These are phyloP conservation scores for Arvicola amphibius DNA, from an alignment of 2,797 vertebrate species.

Conservation along the genomic window DNA sequence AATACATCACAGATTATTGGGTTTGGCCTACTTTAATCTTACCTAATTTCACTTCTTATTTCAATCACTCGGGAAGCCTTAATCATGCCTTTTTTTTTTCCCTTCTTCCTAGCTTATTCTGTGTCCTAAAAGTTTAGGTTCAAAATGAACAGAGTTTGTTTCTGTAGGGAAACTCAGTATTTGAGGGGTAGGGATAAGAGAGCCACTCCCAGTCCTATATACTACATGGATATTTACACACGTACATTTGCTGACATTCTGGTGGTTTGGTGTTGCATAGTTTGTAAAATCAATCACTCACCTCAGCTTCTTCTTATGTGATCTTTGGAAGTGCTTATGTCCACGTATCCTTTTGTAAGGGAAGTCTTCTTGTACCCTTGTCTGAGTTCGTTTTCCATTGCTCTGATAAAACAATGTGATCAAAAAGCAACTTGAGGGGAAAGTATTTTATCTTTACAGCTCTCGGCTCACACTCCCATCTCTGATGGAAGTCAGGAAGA, in stretches of 20 bases:
- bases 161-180: background rate
- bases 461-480: background rate
- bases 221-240: too few species aligned
- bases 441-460: background rate
- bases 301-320: background rate
- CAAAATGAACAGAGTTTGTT: slow-evolving; percentile 8
- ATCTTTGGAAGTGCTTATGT: background rate
- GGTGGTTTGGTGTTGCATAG: background rate
- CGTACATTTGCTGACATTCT: background rate
- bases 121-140: background rate
- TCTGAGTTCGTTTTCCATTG: background rate
- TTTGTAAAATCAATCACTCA: background rate
- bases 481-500: background rate
- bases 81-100: background rate
- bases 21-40: slow-evolving; percentile 27
- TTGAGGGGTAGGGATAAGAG: background rate
- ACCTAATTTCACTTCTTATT: slow-evolving; percentile 15
- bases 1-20: background rate
- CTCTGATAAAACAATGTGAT: background rate
- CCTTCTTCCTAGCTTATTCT: slow-evolving; percentile 4
- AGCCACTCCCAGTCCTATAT: background rate
- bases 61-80: slow-evolving; percentile 45
- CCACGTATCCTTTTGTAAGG: background rate
- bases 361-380: background rate
- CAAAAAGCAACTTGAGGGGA: background rate